Base-by-base conservation (phyloP, 1,140 invertebrate species). In the Vollenhovia emeryi region DNA sequence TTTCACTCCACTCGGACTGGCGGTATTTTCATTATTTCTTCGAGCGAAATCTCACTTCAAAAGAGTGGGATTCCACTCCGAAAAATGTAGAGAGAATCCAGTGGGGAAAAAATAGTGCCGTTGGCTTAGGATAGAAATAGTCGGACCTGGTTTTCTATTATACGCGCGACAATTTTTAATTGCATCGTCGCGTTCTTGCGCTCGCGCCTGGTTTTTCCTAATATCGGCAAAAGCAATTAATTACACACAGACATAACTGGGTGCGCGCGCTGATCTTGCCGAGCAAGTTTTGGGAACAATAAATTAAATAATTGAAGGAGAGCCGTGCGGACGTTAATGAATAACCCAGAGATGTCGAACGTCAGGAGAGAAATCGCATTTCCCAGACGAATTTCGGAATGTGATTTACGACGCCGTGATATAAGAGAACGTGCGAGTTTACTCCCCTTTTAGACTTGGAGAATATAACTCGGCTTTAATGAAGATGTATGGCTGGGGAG, bases 381-480 rank as follows among this genome's bases (percentile, higher is more conserved):
- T 92, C 88, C 91, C 69, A 91, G 90, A 93, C 91, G 90, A 92
- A 93, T 93, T 93, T 92, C 83, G 79, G 89, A 91, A 93, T 93
- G 91, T 93, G 93, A 93, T 93, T 93, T 93, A 93, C 93, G 89
- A 90, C 80, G 88, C 40, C 43, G 52, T 68, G 69, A 79, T 84
- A 71, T 74, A 85, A 84, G 84, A 75, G 84, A 87, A 84, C 36
- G 60, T 82, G 87, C 89, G 88, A 75, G 69, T 73, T 57, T 82
- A 68, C 30, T 45, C 68, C 48, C 50, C 40, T 57, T 82, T 82
- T 73, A 73, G 78, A 82, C 66, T 82, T 86, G 64, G 76, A 85
- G 85, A 86, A 83, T 89, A 87, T 92, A 91, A 92, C 90, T 92
- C 90, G 50, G 66, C 50, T 88, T 84, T 93, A 93, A 93, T 93